Conservation (phyloP, 1,140 invertebrate genomes). For the Magallana gigas region DNA sequence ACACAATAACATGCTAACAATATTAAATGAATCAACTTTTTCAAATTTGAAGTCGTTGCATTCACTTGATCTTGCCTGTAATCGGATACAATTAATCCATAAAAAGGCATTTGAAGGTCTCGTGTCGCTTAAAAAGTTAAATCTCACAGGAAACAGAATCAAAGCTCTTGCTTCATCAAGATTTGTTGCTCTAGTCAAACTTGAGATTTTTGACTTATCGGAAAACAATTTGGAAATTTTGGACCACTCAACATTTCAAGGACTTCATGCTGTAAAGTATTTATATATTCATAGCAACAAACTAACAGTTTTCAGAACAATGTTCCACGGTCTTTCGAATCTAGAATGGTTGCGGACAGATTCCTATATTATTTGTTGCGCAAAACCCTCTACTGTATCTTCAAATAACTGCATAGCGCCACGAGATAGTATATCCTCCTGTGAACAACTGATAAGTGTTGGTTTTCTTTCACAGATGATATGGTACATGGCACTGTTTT, state of each 20-base stretch:
- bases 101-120: not conserved
- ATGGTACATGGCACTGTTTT: constrained; percentile 55
- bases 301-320: constrained; percentile 39
- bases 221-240: not conserved
- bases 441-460: constrained; percentile 56
- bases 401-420: constrained; percentile 57
- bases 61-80: constrained; percentile 14
- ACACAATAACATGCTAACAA: not conserved
- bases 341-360: constrained; percentile 46
- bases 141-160: not conserved
- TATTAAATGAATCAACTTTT: not conserved
- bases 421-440: constrained; percentile 59
- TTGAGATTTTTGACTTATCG: not conserved
- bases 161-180: not conserved
- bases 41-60: not conserved
- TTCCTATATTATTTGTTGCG: constrained; percentile 43
- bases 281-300: constrained; percentile 51
- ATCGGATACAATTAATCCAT: not conserved
- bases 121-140: not conserved
- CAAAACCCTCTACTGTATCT: constrained; percentile 6
- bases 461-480: constrained; percentile 47
- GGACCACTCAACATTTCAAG: constrained; percentile 17
- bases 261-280: not conserved
- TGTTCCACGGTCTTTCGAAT: constrained; percentile 52
- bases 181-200: not conserved